Evolutionary conservation across 2,113 vertebrate species (phyloP).

Genomic region (Dendrocopos noguchii): DNA sequence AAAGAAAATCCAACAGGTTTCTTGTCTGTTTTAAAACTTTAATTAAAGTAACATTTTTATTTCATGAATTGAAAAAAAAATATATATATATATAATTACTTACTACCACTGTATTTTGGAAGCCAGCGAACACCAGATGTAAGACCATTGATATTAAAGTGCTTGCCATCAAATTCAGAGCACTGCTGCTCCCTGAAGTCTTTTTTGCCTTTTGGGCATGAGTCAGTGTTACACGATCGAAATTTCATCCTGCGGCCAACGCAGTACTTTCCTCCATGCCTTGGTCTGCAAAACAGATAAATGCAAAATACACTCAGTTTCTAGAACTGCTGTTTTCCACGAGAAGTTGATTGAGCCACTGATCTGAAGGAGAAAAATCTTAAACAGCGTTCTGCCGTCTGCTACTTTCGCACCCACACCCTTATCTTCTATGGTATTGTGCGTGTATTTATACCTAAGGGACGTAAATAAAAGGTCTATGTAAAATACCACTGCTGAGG

Average conservation of each 20-base stretch:
- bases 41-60: constrained; percentile 11
- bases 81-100: constrained; percentile 68
- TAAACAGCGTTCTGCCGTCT: not conserved
- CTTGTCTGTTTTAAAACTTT: not conserved
- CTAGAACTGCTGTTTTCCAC: not conserved
- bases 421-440: not conserved
- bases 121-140: constrained; percentile 91
- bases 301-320: constrained; percentile 32
- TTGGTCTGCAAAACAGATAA: constrained; percentile 82
- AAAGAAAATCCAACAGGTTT: constrained; percentile 63
- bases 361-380: not conserved
- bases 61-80: not conserved
- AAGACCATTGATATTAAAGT: constrained; percentile 96
- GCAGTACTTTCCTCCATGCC: constrained; percentile 92
- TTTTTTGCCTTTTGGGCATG: constrained; percentile 87
- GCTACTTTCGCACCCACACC: not conserved
- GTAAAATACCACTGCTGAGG: not conserved
- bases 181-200: constrained; percentile 96
- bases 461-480: not conserved
- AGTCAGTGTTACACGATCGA: constrained; percentile 94
- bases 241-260: constrained; percentile 97
- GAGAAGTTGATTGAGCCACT: not conserved
- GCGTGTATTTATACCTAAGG: not conserved
- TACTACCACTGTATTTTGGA: constrained; percentile 96
- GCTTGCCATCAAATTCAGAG: constrained; percentile 92